Percentiles rank a stretch among this genome's conserved stretches.
Conservation (phyloP, 1,140 invertebrate species). For the Drosophila ficusphila region DNA sequence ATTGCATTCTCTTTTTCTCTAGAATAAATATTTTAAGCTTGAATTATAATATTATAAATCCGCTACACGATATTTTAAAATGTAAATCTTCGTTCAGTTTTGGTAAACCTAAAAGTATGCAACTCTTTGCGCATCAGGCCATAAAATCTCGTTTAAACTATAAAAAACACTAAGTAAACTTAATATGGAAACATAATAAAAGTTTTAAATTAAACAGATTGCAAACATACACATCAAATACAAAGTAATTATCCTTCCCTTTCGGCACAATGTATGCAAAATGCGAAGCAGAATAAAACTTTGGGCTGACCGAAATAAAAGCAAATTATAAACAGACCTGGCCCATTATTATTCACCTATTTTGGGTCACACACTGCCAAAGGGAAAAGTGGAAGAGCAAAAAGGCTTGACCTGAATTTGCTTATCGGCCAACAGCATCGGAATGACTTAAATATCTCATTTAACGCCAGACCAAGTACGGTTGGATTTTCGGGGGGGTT, state of each 20-base stretch:
- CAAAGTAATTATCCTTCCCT: constrained; percentile 66
- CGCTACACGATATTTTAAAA: no score
- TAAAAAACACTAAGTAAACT: constrained; percentile 2
- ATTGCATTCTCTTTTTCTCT: no score
- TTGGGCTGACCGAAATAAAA: constrained; percentile 38
- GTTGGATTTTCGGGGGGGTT: constrained; percentile 14
- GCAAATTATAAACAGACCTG: constrained; percentile 44
- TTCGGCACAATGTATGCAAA: constrained; percentile 23
- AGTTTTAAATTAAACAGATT: constrained; percentile 54
- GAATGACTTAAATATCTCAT: constrained; percentile 79
- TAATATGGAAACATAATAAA: constrained; percentile 40
- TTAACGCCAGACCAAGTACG: constrained; percentile 75
- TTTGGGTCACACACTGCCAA: constrained; percentile 32
- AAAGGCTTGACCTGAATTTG: constrained; percentile 73
- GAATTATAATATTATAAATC: no score
- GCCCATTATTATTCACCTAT: constrained; percentile 70
- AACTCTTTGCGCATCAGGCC: not conserved
- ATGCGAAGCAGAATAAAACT: constrained; percentile 10
- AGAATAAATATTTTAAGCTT: no score
- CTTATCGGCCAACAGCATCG: constrained; percentile 69
- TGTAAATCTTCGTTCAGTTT: constrained; percentile 3
- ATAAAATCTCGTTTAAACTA: not conserved
- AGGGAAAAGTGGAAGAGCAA: constrained; percentile 6
- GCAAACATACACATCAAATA: constrained; percentile 24
- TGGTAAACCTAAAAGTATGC: constrained; percentile 43